phyloP scores from a whole-genome alignment of 1,140 invertebrate species.

The Solenopsis fugax region DNA sequence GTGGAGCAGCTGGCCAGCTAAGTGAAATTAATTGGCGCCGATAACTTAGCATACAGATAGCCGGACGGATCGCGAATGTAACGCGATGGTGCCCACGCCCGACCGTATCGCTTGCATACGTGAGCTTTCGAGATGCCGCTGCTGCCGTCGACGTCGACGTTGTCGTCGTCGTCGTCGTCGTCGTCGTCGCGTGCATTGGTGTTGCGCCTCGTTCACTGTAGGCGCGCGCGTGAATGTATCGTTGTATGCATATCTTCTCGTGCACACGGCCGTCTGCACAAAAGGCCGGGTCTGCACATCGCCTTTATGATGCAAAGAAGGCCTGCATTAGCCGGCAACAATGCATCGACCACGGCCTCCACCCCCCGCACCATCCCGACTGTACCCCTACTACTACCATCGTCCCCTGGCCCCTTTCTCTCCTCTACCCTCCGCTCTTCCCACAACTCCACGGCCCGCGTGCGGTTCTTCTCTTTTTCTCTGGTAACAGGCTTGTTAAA shows the following conservation, averaged over 20 bases:
- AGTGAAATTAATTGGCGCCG: conserved; percentile 74
- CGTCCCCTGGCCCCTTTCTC: neutral
- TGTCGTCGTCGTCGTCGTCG: conserved; percentile 14
- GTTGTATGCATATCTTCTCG: conserved; percentile 59
- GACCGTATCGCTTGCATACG: conserved; percentile 47
- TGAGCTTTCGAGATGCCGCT: conserved; percentile 44
- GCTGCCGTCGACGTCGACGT: neutral
- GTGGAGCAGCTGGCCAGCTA: conserved; percentile 70
- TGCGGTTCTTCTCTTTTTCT: conserved; percentile 58
- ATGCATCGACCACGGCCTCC: conserved; percentile 69
- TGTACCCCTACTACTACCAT: neutral
- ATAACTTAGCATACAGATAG: conserved; percentile 72
- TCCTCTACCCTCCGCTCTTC: neutral
- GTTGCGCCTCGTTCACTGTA: conserved; percentile 21
- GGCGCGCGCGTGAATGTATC: conserved; percentile 31
- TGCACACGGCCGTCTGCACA: conserved; percentile 72
- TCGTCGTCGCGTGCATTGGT: conserved; percentile 3
- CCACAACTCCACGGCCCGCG: neutral
- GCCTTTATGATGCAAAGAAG: conserved; percentile 81
- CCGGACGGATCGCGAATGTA: conserved; percentile 54
- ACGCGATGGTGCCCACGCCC: conserved; percentile 38
- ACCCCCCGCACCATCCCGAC: conserved; percentile 16
- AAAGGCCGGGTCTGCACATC: conserved; percentile 72
- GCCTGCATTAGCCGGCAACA: conserved; percentile 79
- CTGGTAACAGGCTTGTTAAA: conserved; percentile 81